Evolutionary conservation across 2,888 invertebrate genomes (phyloP).

Genomic region (Hirtodrosophila duncani): DNA sequence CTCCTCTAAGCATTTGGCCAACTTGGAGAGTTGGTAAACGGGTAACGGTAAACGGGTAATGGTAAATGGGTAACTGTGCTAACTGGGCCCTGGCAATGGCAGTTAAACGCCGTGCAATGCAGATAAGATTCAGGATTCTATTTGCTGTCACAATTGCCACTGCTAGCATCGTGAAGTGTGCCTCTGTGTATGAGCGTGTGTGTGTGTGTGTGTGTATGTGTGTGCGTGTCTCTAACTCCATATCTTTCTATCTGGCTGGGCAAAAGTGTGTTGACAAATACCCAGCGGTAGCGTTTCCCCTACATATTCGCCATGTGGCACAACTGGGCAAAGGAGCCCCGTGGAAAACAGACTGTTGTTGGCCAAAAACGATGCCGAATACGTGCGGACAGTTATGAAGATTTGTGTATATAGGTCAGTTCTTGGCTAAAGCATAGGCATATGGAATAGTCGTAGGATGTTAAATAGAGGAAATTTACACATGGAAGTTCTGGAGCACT

Average conservation of each 20-base stretch:
- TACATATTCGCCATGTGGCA: conserved; percentile 25
- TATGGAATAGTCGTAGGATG: too few species aligned
- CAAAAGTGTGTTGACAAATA: conserved; percentile 60
- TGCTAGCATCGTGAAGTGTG: conserved; percentile 2
- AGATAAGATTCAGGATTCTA: conserved; percentile 67
- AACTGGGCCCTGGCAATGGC: conserved; percentile 23
- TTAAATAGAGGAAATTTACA: too few species aligned
- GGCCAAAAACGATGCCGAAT: conserved; percentile 29
- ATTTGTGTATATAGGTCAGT: too few species aligned
- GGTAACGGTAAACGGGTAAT: conserved; percentile 5
- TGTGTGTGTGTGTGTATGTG: conserved; percentile 12
- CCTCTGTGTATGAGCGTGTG: neutral
- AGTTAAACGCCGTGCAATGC: conserved; percentile 44
- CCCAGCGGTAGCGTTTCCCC: conserved; percentile 40
- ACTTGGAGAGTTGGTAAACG: too few species aligned
- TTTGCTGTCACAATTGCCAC: conserved; percentile 51
- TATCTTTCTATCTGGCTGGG: too few species aligned
- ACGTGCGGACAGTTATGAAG: conserved; percentile 53
- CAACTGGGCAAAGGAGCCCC: conserved; percentile 22
- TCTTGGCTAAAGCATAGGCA: too few species aligned
- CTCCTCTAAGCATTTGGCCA: conserved; percentile 29
- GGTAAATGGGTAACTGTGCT: neutral
- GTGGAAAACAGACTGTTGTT: conserved; percentile 2
- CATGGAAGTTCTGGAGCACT: too few species aligned
- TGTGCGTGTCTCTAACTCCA: too few species aligned